These are phyloP conservation scores for Siphamia tubifer DNA, from an alignment of 2,113 vertebrate species.

Conservation along the genomic window DNA sequence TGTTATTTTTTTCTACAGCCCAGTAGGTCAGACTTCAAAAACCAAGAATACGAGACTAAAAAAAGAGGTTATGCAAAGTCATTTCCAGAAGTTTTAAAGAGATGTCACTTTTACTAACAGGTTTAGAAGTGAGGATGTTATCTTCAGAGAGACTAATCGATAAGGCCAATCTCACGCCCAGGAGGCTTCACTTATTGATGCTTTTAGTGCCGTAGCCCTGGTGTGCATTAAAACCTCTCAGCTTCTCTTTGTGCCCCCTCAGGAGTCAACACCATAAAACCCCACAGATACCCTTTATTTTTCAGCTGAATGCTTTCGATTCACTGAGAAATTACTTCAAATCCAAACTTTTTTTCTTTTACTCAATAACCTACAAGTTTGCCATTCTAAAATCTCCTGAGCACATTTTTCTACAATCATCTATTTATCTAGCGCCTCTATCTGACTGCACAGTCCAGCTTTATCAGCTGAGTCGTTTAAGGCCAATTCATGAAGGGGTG, in stretches of 20 bases:
- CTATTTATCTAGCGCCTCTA: conserved; percentile 2
- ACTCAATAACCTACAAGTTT: not conserved
- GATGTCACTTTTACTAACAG: not conserved
- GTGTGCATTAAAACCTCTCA: conserved; percentile 14
- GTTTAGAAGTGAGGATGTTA: conserved; percentile 20
- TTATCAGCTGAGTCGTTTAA: conserved; percentile 6
- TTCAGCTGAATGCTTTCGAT: not conserved
- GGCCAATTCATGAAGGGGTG: not conserved
- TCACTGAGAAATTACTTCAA: not conserved
- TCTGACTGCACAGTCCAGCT: not conserved
- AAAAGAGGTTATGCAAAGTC: not conserved
- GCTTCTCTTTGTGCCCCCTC: not conserved
- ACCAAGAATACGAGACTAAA: not conserved
- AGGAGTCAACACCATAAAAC: not conserved
- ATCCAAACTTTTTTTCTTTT: not conserved
- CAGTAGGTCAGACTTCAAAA: no score
- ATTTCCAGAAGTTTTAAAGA: conserved; percentile 16
- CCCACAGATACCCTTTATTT: not conserved
- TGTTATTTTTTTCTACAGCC: no score
- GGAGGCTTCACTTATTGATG: conserved; percentile 50
- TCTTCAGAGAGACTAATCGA: conserved; percentile 54
- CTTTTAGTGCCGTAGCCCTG: conserved; percentile 14
- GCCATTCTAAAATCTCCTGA: not conserved
- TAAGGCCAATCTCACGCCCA: conserved; percentile 49
- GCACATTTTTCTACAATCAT: not conserved